phyloP scores from a whole-genome alignment of 2,888 invertebrate genomes.

The Dasypolia templi region DNA sequence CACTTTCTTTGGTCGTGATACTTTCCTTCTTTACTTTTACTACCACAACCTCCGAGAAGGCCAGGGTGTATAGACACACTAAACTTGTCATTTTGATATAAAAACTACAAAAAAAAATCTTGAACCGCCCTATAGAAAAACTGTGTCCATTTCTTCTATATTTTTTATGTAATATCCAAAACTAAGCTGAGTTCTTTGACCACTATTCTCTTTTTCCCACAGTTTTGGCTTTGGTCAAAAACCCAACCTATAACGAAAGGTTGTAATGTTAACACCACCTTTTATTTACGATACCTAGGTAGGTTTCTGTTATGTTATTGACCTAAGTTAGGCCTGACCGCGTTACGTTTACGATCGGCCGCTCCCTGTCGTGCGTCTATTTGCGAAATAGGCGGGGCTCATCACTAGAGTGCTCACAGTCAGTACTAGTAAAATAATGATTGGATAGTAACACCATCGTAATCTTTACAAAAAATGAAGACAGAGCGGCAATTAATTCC shows the following conservation, averaged over 20 bases:
- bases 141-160: background rate
- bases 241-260: conserved; percentile 1
- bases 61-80: background rate
- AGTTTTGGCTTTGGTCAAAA: background rate
- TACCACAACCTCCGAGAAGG: background rate
- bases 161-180: no score
- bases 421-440: background rate
- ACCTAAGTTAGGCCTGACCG: conserved; percentile 45
- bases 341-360: conserved; percentile 57
- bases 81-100: background rate
- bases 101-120: background rate
- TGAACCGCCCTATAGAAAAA: background rate
- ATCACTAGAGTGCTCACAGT: conserved; percentile 42
- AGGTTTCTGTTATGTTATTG: conserved; percentile 50
- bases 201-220: background rate
- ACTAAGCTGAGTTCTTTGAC: background rate
- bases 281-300: conserved; percentile 11
- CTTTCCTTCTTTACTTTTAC: conserved; percentile 1
- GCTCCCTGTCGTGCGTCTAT: conserved; percentile 51
- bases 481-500: no score
- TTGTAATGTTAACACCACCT: background rate
- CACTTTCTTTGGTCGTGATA: conserved; percentile 6
- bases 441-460: no score
- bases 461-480: no score
- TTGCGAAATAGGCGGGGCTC: conserved; percentile 55